These are phyloP conservation scores for Eleutherodactylus coqui DNA, from an alignment of 2,797 vertebrate genomes.

Conservation along the genomic window DNA sequence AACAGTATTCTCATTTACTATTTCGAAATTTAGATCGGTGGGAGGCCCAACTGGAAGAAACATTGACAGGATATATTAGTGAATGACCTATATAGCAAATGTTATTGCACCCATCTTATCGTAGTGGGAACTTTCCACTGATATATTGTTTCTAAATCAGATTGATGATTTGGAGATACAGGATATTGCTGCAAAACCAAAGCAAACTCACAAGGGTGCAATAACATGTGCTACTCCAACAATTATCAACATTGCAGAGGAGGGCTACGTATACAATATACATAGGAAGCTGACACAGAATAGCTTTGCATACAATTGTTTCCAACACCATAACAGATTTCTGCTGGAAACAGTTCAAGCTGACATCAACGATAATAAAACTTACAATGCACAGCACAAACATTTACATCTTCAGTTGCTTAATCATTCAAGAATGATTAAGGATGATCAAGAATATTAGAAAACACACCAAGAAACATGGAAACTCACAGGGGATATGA, in stretches of 20 bases:
- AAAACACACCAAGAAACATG: slow-evolving; percentile 85
- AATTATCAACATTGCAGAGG: slow-evolving; percentile 32
- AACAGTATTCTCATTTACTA: slow-evolving; percentile 93
- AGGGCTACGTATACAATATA: slow-evolving; percentile 66
- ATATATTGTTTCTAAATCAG: background rate
- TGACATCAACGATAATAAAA: slow-evolving; percentile 79
- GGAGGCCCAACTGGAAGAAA: slow-evolving; percentile 88
- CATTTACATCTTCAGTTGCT: slow-evolving; percentile 94
- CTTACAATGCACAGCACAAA: slow-evolving; percentile 92
- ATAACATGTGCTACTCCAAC: slow-evolving; percentile 40
- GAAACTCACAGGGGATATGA: slow-evolving; percentile 85
- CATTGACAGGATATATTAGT: slow-evolving; percentile 66
- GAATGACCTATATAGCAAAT: slow-evolving; percentile 3
- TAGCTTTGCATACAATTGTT: slow-evolving; percentile 87
- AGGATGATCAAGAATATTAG: slow-evolving; percentile 93
- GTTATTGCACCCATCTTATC: slow-evolving; percentile 45
- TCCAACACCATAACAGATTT: slow-evolving; percentile 93
- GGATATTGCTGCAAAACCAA: background rate
- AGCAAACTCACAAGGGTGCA: slow-evolving; percentile 19
- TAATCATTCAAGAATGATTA: slow-evolving; percentile 80
- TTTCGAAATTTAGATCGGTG: slow-evolving; percentile 94
- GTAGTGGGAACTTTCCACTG: background rate
- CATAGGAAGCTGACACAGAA: slow-evolving; percentile 78
- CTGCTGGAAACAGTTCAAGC: slow-evolving; percentile 89
- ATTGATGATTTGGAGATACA: background rate